Evolutionary conservation across 2,113 vertebrate species (phyloP), one percentile per base, ranked within the genome.

Genomic region (Caloenas nicobarica): DNA sequence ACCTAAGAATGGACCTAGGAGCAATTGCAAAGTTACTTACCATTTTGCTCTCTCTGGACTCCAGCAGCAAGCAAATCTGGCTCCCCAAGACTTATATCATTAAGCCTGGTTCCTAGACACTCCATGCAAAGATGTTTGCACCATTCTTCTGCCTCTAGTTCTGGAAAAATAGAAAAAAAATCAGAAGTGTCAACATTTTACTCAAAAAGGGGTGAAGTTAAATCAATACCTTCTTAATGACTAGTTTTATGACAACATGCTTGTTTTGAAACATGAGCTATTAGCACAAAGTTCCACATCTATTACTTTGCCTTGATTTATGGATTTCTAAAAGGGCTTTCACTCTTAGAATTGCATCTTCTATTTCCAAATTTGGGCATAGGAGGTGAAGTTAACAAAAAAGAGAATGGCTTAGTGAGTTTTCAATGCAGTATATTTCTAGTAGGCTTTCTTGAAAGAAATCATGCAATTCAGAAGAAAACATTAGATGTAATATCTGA

Each of bases 111-210:
- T 96, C 99, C 99, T 95, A 99, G 98, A 94, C 99, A 99, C 97
- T 99, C 99, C 98, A 99, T 97, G 87, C 99, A 99, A 91, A 99
- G 98, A 90, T 99, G 98, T 91, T 99, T 99, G 96, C 99, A 99
- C 99, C 99, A 99, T 86, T 99, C 99, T 96, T 99, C 99, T 4
- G 99, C 99, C 96, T 99, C 99, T 95, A 99, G 97, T 96, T 99
- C 99, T 99, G 98, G 16, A 65, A 95, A 98, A 86, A 95, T 2
- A 95, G 24, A 60, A 25, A 36, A 84, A 81, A 38, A 74, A 64
- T 9, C 44, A 46, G 25, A 51, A 7, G 28, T 40, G 23, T 29
- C 71, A 13, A 25, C 13, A 38, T 36, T 62, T 9, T 16, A 16
- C 5, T 22, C 38, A 46, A 57, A 70, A 40, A 5, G 3, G 0